Evolutionary conservation across 2,888 invertebrate species (phyloP).

Genomic region (Chrysolina americana): DNA sequence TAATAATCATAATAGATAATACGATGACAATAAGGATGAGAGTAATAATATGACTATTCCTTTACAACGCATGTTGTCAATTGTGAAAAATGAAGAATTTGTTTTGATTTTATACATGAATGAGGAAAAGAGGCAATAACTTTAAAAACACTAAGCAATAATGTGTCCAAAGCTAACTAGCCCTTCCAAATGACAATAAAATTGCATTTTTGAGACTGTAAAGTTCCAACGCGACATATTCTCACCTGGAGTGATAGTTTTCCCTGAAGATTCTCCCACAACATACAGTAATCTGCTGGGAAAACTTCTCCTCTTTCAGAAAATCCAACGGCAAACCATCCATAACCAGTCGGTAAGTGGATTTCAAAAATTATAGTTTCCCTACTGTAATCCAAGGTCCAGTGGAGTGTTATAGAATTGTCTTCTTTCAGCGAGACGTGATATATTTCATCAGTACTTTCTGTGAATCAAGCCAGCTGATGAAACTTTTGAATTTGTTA

Average conservation of each 20-base stretch:
- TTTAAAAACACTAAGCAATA: too few relatives aligned
- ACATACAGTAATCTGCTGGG: constrained; percentile 86
- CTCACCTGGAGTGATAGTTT: constrained; percentile 73
- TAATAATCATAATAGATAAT: too few relatives aligned
- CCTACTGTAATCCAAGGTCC: constrained; percentile 70
- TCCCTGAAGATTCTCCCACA: constrained; percentile 82
- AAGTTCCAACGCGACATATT: neutral
- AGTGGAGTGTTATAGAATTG: constrained; percentile 68
- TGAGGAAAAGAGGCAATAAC: too few relatives aligned
- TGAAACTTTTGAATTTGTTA: neutral
- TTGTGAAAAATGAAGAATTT: too few relatives aligned
- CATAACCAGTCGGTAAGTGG: constrained; percentile 69
- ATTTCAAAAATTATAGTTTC: constrained; percentile 71
- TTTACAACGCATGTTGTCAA: too few relatives aligned
- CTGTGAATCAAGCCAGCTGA: constrained; percentile 18
- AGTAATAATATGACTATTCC: too few relatives aligned
- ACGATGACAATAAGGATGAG: too few relatives aligned
- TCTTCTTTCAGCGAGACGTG: constrained; percentile 67
- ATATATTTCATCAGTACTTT: constrained; percentile 55
- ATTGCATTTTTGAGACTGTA: too few relatives aligned
- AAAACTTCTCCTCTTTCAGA: constrained; percentile 83
- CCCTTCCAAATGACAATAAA: too few relatives aligned
- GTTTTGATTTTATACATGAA: too few relatives aligned
- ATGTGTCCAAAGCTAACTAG: too few relatives aligned
- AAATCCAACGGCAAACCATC: constrained; percentile 90